Evolutionary conservation across 2,888 invertebrate species (phyloP).

Genomic region (Elegia similella): DNA sequence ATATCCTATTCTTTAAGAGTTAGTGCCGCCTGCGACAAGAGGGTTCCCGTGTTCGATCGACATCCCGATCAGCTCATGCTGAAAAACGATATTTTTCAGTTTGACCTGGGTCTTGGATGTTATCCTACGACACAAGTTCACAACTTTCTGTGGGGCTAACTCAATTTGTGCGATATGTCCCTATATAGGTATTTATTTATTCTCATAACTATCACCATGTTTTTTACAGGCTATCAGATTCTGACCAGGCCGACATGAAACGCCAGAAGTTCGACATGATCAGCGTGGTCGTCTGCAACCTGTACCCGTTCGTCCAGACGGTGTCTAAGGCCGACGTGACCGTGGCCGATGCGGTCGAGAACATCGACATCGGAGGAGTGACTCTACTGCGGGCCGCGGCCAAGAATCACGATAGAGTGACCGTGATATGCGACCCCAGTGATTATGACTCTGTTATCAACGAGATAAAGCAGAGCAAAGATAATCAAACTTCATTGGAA

Average conservation of each 20-base stretch:
- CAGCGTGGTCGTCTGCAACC: constrained; percentile 95
- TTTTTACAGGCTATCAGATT: constrained; percentile 82
- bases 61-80: too few species aligned
- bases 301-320: constrained; percentile 97
- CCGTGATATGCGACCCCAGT: constrained; percentile 94
- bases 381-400: constrained; percentile 97
- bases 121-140: too few species aligned
- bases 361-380: constrained; percentile 98
- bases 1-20: too few species aligned
- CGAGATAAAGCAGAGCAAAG: constrained; percentile 84
- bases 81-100: too few species aligned
- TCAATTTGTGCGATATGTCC: too few species aligned
- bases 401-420: constrained; percentile 97
- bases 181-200: too few species aligned
- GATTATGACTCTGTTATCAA: constrained; percentile 91
- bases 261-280: constrained; percentile 90
- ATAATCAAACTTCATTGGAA: constrained; percentile 86
- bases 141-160: too few species aligned
- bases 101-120: too few species aligned
- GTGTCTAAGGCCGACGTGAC: constrained; percentile 90
- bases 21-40: too few species aligned
- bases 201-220: too few species aligned
- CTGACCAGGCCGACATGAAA: constrained; percentile 91
- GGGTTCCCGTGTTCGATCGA: too few species aligned
- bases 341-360: constrained; percentile 94